phyloP scores from a whole-genome alignment of 2,888 invertebrate genomes.

The Venusia cambrica region DNA sequence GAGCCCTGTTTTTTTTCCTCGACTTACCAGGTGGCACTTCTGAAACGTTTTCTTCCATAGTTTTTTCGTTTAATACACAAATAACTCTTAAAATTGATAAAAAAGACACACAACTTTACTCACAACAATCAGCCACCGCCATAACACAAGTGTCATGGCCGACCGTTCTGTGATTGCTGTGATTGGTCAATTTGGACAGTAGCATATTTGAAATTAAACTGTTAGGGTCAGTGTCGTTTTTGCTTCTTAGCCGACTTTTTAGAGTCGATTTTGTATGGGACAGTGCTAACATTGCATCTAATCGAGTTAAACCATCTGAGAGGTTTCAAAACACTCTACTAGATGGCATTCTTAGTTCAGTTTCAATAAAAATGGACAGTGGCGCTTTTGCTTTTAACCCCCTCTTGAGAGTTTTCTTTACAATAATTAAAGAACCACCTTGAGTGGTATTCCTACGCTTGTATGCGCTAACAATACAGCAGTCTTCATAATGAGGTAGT shows the following conservation, averaged over 20 bases:
- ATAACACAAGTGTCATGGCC: background rate
- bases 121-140: too few species aligned
- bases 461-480: too few species aligned
- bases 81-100: too few species aligned
- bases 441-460: too few species aligned
- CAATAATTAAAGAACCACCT: too few species aligned
- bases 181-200: constrained; percentile 5
- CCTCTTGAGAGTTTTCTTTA: too few species aligned
- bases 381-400: constrained; percentile 3
- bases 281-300: constrained; percentile 1
- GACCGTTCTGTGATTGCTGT: constrained; percentile 3
- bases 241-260: constrained; percentile 1
- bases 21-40: constrained; percentile 16
- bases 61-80: constrained; percentile 6
- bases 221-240: constrained; percentile 5
- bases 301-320: too few species aligned
- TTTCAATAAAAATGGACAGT: constrained; percentile 4
- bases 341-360: constrained; percentile 2
- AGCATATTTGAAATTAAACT: constrained; percentile 1
- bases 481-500: too few species aligned
- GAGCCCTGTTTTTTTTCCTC: constrained; percentile 11
- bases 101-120: too few species aligned
- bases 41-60: constrained; percentile 6
- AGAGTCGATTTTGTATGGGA: constrained; percentile 1
- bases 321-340: constrained; percentile 1